A percentile compares a stretch with the other conserved stretches of the same genome.
These are phyloP conservation scores for Stylophora pistillata DNA, from an alignment of 64 coral and sea anemone genomes.

Conservation along the genomic window DNA sequence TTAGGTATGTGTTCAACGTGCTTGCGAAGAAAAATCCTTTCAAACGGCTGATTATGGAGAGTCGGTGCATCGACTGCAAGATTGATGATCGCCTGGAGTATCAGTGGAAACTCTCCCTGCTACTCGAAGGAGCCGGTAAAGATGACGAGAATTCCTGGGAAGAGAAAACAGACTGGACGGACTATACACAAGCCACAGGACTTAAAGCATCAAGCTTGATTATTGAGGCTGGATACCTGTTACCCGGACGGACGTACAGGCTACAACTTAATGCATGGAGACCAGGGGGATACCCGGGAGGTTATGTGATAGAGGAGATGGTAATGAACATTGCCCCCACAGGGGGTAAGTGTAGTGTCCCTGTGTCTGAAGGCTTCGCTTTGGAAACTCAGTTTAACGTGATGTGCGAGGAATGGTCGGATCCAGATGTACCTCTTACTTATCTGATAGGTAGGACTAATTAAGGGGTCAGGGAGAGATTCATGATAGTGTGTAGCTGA, in stretches of 20 bases:
- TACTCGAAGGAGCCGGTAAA: slow-evolving; percentile 25
- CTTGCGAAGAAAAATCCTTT: slow-evolving; percentile 75
- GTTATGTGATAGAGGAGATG: slow-evolving; percentile 75
- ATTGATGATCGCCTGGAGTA: slow-evolving; percentile 61
- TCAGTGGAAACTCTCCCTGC: slow-evolving; percentile 60
- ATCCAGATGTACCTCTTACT: slow-evolving; percentile 68
- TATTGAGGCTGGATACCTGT: slow-evolving; percentile 62
- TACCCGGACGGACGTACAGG: slow-evolving; percentile 57
- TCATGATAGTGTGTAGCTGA: no score
- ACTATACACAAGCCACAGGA: slow-evolving; percentile 60
- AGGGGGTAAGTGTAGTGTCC: slow-evolving; percentile 48
- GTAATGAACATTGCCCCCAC: slow-evolving; percentile 76
- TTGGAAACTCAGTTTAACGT: slow-evolving; percentile 77
- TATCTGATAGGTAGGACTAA: slow-evolving; percentile 71
- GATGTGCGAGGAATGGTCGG: slow-evolving; percentile 69
- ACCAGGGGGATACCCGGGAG: slow-evolving; percentile 78
- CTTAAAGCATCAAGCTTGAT: slow-evolving; percentile 51
- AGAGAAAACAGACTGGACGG: slow-evolving; percentile 53
- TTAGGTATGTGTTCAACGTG: slow-evolving; percentile 78
- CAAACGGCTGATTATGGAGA: slow-evolving; percentile 70
- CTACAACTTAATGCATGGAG: slow-evolving; percentile 84
- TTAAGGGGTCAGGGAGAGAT: background rate
- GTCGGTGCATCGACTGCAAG: slow-evolving; percentile 68
- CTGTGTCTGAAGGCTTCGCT: slow-evolving; percentile 64
- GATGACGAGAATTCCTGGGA: slow-evolving; percentile 45